Evolutionary conservation across 1,140 invertebrate genomes (phyloP), one percentile per base, ranked within the genome.

Genomic region (Euura lappo): DNA sequence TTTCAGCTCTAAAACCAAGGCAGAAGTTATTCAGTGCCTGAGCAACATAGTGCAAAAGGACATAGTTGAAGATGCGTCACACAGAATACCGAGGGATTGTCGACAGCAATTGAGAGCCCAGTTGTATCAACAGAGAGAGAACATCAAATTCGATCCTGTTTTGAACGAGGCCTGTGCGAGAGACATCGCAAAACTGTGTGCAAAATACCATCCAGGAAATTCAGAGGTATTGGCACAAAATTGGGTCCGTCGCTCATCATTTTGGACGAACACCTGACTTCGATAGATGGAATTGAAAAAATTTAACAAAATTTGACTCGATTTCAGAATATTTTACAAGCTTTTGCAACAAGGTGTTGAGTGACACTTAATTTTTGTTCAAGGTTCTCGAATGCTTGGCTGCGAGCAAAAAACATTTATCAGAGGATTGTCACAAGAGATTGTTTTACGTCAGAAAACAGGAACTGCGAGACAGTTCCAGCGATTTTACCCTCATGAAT

Each of bases 41-140:
- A 98, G 97, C 87, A 93, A 95, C 84, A 92, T 94, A 74, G 93
- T 98, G 45, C 90, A 94, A 71, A 96, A 97, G 83, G 96, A 98
- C 81, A 97, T 97, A 46, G 90, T 99, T 44, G 88, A 89, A 42
- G 93, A 94, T 67, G 91, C 91, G 44, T 92, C 93, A 70, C 95
- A 94, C 76, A 90, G 92, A 77, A 93, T 99, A 77, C 91, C 93
- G 6, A 95, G 93, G 82, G 92, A 94, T 42, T 99, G 97, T 83
- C 90, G 96, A 45, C 94, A 95, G 80, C 96, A 99, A 85, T 86
- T 99, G 66, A 93, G 91, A 81, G 91, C 93, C 3, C 97, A 99
- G 83, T 88, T 98, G 28, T 94, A 98, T 79, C 95, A 97, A 80
- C 94, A 96, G 84, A 92, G 94, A 78, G 95, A 97, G 87, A 96